Evolutionary conservation across 2,797 vertebrate species (phyloP).

Genomic region (Pipistrellus pygmaeus): DNA sequence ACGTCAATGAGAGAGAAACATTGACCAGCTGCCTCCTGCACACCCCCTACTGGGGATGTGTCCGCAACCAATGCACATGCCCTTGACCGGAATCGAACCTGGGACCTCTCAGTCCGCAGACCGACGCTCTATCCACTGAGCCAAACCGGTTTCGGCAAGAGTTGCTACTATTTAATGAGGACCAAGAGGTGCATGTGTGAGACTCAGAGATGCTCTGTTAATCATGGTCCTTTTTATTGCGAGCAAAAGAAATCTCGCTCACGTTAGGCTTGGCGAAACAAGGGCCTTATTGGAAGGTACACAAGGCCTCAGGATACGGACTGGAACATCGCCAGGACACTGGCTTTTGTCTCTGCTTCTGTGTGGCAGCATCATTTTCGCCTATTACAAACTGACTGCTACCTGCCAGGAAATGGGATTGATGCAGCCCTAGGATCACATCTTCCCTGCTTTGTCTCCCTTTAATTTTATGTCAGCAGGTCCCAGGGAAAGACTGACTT

Average conservation of each 20-base stretch:
- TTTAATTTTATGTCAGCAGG: slow-evolving; percentile 41
- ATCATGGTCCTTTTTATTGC: background rate
- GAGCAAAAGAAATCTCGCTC: slow-evolving; percentile 5
- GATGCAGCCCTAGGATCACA: background rate
- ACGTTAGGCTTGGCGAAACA: background rate
- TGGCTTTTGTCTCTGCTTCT: slow-evolving; percentile 1
- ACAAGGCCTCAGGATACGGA: background rate
- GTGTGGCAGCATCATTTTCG: background rate
- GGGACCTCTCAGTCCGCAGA: no score
- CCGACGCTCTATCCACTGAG: no score
- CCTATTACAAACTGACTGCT: background rate
- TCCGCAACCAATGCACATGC: no score
- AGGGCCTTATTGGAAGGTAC: background rate
- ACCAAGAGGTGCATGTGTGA: background rate
- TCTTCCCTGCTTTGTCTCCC: slow-evolving; percentile 6
- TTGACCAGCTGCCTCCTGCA: no score
- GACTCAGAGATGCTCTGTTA: background rate
- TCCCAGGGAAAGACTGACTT: background rate
- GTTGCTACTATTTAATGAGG: background rate
- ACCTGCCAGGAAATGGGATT: background rate
- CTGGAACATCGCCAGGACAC: background rate
- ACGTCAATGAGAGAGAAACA: no score
- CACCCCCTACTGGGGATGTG: no score
- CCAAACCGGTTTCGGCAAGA: background rate
- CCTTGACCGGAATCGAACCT: no score